Evolutionary conservation across 2,888 invertebrate species (phyloP), one percentile per base, ranked within the genome.

Genomic region (Matsumyia berberina): DNA sequence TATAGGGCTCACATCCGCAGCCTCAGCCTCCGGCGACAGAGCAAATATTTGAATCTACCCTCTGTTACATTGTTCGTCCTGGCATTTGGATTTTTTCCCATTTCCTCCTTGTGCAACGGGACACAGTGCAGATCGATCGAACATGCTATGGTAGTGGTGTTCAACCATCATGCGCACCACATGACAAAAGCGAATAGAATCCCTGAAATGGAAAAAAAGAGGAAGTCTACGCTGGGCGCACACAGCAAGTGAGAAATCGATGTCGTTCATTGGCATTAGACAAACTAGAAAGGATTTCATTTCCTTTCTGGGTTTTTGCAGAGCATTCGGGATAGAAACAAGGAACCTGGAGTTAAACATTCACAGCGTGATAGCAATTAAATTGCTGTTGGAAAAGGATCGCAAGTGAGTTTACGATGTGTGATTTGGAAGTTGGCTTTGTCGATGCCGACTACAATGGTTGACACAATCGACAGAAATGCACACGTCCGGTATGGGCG

Each of bases 11-110:
- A 82, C 70, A 83, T 73, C 73, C 73, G 60, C 33, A 64, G 55
- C n/a, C 31, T 51, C 69, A 83, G 69, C 67, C 79, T 69, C 49
- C 51, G 35, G 62, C n/a, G 49, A 39, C 53, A 78, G 58, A 73
- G 60, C 58, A 85, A 85, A 85, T 85, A 85, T 85, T 85, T 79
- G 74, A 85, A 74, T 57, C 64, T 58, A 79, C 85, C 79, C 74
- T 70, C 57, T 49, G 64, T 51, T 70, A 74, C 74, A 79, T 70
- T 57, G 67, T 78, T 78, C 78, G 66, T 67, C 78, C 83, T 79
- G 78, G 62, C 83, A 79, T 73, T 69, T 62, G 17, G 35, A 9
- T 33, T 69, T 57, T 72, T 62, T 49, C 49, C 46, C 39, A 73
- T 67, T 60, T 78, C 73, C 55, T 72, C 31, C 57, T 29, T 24